Evolutionary conservation across 92 coral and sea anemone genomes (phyloP).

Genomic region (Pocillopora meandrina): DNA sequence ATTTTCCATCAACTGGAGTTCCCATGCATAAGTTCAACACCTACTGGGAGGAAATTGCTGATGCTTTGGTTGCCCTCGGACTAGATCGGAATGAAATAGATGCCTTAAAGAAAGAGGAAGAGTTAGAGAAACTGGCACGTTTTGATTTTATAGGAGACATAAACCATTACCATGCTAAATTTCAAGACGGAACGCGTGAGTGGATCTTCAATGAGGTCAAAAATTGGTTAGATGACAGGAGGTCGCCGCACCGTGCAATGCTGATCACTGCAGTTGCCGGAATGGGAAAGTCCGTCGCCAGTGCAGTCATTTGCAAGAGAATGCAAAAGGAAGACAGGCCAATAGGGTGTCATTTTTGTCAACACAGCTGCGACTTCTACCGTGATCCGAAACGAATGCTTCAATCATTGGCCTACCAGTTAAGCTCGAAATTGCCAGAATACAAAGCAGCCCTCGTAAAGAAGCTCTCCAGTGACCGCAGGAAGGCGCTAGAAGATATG

Average conservation of each 20-base stretch:
- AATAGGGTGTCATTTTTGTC: background rate
- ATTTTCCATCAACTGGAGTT: slow-evolving; percentile 6
- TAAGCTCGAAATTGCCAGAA: slow-evolving; percentile 1
- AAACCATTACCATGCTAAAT: background rate
- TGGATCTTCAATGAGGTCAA: background rate
- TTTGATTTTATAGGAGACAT: background rate
- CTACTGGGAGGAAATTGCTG: slow-evolving; percentile 39
- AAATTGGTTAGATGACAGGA: background rate
- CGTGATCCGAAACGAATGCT: slow-evolving; percentile 28
- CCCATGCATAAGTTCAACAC: slow-evolving; percentile 5
- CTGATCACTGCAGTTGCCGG: background rate
- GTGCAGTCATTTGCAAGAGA: slow-evolving; percentile 4
- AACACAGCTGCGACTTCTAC: slow-evolving; percentile 9
- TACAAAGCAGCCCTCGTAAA: slow-evolving; percentile 21
- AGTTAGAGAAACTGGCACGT: too few species aligned
- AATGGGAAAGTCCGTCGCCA: background rate
- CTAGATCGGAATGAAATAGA: slow-evolving; percentile 28
- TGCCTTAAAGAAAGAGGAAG: too few species aligned
- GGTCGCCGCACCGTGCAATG: background rate
- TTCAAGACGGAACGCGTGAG: background rate
- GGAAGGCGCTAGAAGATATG: background rate
- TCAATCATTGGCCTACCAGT: slow-evolving; percentile 29
- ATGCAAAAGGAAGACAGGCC: background rate
- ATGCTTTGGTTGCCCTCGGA: slow-evolving; percentile 29
- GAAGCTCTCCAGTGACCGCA: background rate